Evolutionary conservation across 2,113 vertebrate species (phyloP).

Genomic region (Podarcis muralis): DNA sequence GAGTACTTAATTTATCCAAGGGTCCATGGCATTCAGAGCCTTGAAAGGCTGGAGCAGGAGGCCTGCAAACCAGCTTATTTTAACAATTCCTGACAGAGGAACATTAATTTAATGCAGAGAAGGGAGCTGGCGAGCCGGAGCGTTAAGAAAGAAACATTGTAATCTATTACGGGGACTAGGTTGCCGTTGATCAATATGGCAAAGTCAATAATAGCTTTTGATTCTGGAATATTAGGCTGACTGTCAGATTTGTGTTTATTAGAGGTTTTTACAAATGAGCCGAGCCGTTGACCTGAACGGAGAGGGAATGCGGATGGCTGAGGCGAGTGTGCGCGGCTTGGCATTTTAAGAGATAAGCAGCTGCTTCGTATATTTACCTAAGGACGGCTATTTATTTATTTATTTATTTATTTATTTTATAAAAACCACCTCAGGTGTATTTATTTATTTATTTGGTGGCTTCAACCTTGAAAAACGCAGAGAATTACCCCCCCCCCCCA

Average conservation of each 20-base stretch:
- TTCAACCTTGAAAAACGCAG: neutral
- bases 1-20: neutral
- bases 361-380: neutral
- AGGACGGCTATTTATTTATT: neutral
- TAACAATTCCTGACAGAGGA: slow-evolving; percentile 46
- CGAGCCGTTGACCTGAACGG: slow-evolving; percentile 38
- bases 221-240: slow-evolving; percentile 65
- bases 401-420: too few species aligned
- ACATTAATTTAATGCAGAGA: slow-evolving; percentile 45
- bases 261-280: slow-evolving; percentile 66
- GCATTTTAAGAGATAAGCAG: neutral
- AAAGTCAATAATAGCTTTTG: slow-evolving; percentile 73
- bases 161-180: slow-evolving; percentile 47
- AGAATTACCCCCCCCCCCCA: neutral
- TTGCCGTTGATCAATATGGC: slow-evolving; percentile 63
- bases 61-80: slow-evolving; percentile 8
- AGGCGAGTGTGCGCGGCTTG: neutral
- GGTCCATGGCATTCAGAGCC: neutral
- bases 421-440: too few species aligned
- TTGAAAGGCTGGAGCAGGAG: neutral
- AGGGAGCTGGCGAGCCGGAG: neutral
- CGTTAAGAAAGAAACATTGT: neutral
- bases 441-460: neutral
- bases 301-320: slow-evolving; percentile 17
- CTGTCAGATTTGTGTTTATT: slow-evolving; percentile 67